Conservation (phyloP, 2,113 vertebrate genomes). For the Festucalex cinctus region DNA sequence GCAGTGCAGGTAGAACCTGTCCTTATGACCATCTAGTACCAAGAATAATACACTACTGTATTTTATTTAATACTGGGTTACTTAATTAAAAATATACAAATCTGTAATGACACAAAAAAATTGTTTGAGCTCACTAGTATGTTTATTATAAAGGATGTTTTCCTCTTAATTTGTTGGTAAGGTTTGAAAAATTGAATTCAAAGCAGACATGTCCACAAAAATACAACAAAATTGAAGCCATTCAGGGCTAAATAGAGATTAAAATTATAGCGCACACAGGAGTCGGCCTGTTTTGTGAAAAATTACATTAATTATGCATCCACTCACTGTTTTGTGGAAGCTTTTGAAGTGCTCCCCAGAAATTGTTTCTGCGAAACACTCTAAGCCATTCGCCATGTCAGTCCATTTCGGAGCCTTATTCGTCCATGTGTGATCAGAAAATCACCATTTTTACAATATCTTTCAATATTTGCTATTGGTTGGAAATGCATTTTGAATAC, state of each 20-base stretch:
- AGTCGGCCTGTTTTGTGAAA: conserved; percentile 46
- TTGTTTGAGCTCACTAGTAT: not conserved
- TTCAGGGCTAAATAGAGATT: conserved; percentile 44
- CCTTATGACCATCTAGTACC: no score
- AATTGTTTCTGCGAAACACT: conserved; percentile 40
- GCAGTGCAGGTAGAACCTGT: no score
- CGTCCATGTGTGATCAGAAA: not conserved
- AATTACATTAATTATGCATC: conserved; percentile 58
- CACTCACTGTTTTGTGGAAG: conserved; percentile 44
- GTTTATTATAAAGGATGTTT: not conserved
- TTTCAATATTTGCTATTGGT: not conserved
- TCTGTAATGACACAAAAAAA: not conserved
- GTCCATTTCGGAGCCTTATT: not conserved
- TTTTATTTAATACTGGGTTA: no score
- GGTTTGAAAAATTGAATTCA: conserved; percentile 28
- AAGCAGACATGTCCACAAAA: conserved; percentile 47
- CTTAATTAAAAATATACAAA: no score
- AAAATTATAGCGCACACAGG: conserved; percentile 44
- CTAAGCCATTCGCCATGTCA: conserved; percentile 16
- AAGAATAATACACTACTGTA: no score
- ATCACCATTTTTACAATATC: not conserved
- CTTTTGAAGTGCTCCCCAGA: conserved; percentile 49
- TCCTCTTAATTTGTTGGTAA: not conserved
- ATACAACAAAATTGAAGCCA: conserved; percentile 53
- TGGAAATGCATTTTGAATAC: not conserved